These are phyloP conservation scores for Fratercula arctica DNA, from an alignment of 2,797 vertebrate genomes.

Conservation along the genomic window DNA sequence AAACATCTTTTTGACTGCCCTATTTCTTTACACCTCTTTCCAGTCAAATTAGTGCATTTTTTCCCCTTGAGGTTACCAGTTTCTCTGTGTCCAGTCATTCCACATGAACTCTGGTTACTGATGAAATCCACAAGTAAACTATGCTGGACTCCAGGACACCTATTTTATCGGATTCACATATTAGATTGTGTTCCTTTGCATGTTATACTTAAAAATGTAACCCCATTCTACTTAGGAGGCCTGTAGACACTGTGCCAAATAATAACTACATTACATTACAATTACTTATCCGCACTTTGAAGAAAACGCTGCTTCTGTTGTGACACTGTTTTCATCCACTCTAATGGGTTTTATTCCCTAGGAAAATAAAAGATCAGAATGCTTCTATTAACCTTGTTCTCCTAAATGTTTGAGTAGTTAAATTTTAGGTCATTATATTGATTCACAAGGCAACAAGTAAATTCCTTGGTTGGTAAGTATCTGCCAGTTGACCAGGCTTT, in stretches of 20 bases:
- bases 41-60: background rate
- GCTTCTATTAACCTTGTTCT: slow-evolving; percentile 52
- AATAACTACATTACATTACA: background rate
- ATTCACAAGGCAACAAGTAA: slow-evolving; percentile 48
- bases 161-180: background rate
- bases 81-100: background rate
- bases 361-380: slow-evolving; percentile 52
- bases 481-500: slow-evolving; percentile 49
- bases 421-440: slow-evolving; percentile 56
- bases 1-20: background rate
- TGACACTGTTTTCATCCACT: slow-evolving; percentile 27
- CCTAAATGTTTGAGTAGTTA: slow-evolving; percentile 50
- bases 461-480: slow-evolving; percentile 40
- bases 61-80: background rate
- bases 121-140: background rate
- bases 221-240: background rate
- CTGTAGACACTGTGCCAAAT: slow-evolving; percentile 18
- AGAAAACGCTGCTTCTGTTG: slow-evolving; percentile 28
- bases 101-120: background rate
- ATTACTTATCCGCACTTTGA: background rate
- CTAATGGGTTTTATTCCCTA: slow-evolving; percentile 22
- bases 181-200: background rate
- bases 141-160: background rate
- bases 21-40: background rate
- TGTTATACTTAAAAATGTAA: background rate